Evolutionary conservation across 2,888 invertebrate species (phyloP), one percentile per base, ranked within the genome.

Genomic region (Drosophila nr. fundita): DNA sequence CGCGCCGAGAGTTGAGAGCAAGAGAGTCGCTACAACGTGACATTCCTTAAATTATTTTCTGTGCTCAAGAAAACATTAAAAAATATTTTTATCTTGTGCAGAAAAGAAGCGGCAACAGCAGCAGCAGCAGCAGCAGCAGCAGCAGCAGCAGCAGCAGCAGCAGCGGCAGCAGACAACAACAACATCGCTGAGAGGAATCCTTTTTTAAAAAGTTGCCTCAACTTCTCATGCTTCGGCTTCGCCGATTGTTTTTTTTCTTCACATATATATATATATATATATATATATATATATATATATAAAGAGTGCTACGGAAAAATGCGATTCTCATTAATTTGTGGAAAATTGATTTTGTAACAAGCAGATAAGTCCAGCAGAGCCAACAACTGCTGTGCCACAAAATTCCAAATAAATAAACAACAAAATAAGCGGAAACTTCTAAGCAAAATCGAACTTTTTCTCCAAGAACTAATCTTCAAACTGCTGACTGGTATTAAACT

Each of bases 61-160:
- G 87, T 90, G 86, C 88, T 88, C 90, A 87, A 86, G 87, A 90
- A 87, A 87, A 88, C 89, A 87, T 87, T 81, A 87, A 87, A 88
- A 87, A 86, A 86, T 86, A 88, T 86, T 86, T 86, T 85, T 83
- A 80, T 86, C 88, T 89, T 85, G 80, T 78, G 82, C 85, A 84
- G 77, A 68, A 77, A 67, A 42, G 38, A 55, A 38, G 27, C 55
- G 27, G 27, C 36, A 54, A 24, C 69, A 68, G 13, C 53, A 1
- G 8, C 45, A 27, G 8, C 18, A 7, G 24, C 30, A 30, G 18
- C 34, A 24, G 13, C 24, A 24, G 1, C 24, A 24, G 24, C 24
- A 24, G 24, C 24, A 24, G 10, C 32, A 24, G 18, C 32, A 38
- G n/a, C 38, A 40, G 15, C 34, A 38, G 38, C 62, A 21, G 21